Percentiles rank a stretch among this genome's conserved stretches.
Conservation (phyloP, 2,113 vertebrate species). For the Sylvilagus bachmani region DNA sequence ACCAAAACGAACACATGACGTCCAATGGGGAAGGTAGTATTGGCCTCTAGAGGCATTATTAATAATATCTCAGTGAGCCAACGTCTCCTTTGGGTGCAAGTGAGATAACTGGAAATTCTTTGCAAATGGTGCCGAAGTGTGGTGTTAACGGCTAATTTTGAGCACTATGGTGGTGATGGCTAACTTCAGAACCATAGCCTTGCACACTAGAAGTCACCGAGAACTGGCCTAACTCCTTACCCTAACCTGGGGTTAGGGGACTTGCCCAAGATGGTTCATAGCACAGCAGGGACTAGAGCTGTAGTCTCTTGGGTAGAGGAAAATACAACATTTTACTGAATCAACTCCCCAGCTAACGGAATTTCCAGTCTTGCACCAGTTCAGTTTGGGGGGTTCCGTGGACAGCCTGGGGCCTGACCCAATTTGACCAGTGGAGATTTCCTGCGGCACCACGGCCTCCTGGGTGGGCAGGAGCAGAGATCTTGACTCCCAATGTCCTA, state of each 20-base stretch:
- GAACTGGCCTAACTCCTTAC: background rate
- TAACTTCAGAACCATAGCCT: background rate
- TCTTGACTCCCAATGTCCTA: background rate
- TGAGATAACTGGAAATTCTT: background rate
- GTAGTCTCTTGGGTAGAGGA: background rate
- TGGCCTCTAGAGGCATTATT: background rate
- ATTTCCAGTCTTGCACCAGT: background rate
- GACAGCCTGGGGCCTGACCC: background rate
- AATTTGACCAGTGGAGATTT: too few species aligned
- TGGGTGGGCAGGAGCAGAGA: accelerated
- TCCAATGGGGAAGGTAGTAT: background rate
- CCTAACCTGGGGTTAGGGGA: background rate
- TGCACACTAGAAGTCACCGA: background rate
- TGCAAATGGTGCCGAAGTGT: background rate
- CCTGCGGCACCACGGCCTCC: background rate
- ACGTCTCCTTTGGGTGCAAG: background rate
- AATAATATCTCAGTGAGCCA: background rate
- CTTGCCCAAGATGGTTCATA: background rate
- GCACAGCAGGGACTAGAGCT: background rate
- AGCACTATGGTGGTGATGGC: too few species aligned
- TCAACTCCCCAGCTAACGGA: background rate
- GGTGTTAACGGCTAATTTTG: background rate
- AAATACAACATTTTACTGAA: background rate
- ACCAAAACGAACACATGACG: background rate
- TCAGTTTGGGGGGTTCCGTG: background rate